Base-by-base conservation (phyloP, 2,888 invertebrate species). In the Creontiades dilutus region DNA sequence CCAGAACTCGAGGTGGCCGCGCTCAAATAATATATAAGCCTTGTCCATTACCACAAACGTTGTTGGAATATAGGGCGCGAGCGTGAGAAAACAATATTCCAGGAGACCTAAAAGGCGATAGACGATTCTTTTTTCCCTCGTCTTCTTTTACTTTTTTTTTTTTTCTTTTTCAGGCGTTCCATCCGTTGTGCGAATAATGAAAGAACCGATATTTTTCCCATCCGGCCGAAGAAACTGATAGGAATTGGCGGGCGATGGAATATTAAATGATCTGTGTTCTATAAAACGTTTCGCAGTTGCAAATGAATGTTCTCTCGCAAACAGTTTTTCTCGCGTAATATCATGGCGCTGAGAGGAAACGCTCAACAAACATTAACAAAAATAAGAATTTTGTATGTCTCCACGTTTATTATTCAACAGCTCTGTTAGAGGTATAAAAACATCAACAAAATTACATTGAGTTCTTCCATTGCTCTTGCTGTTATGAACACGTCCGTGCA, bases 11-110 rank as follows among this genome's bases (percentile, higher is more conserved):
- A 12, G 27, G 23, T 68, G 68, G 19, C 13, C 68, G 19, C 7
- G 27, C 68, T 68, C 23, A 68, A 68, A 68, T 68, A 68, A 68
- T 68, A 68, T 27, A 68, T 68, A 68, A 68, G 68, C 68, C 13
- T 68, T 27, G 68, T 23, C 68, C 68, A 68, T 68, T 68, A 68
- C 68, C 68, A 23, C 23, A 68, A 68, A 68, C 68, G 68, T 23
- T 68, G 68, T 68, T 68, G 27, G 68, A 68, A 68, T 68, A 23
- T 23, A 68, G 23, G 23, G 9, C 19, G 19, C 61, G 68, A 23
- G 23, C 13, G 19, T 27, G 23, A 23, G 68, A 23, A 68, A 68
- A 68, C 68, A 68, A 68, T 68, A 68, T 68, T 68, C 68, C 19
- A 68, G 23, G 68, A 68, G n/a, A 19, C 27, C 19, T 68, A 27